Base-by-base conservation (phyloP, 2,113 vertebrate genomes). In the Murina feae region DNA sequence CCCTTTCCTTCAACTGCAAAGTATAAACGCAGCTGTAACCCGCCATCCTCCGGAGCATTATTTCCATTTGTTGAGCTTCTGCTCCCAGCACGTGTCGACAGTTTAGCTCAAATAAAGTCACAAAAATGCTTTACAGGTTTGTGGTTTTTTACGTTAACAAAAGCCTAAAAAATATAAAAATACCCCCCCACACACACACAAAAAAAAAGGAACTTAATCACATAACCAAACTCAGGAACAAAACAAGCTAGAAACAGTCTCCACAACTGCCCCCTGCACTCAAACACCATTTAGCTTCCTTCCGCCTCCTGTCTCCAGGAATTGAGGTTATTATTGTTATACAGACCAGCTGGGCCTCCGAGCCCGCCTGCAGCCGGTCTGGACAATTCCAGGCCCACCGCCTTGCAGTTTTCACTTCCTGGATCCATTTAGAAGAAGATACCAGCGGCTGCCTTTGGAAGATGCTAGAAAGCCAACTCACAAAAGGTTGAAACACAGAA, bases 261-360 rank as follows among this genome's bases (percentile, higher is more conserved):
- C 66, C 51, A 44, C n/a, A 63, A 28, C 21, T 8, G 17, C 16
- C 18, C 35, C 53, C 53, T 35, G 49, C 23, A 37, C 75, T 39
- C 42, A 63, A 39, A n/a, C 4, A 55, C 44, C 44, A 14, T 51
- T 63, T 49, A 66, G n/a, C 20, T 21, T 55, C 44, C 25, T 30
- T 25, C 49, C 6, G 14, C 55, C 72, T 86, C 60, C 44, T 39
- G 14, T 58, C 51, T 9, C 49, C 37, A 17, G 42, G 60, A 80
- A 92, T 86, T 86, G 53, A 80, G 17, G 58, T 39, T 14, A 42
- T 82, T 28, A 72, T 66, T 55, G 79, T 92, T 68, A 96, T 76
- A 68, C 81, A 75, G 28, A 76, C 81, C 90, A 94, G 90, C 81
- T 82, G 74, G 76, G 87, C 80, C 51, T 53, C 5, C 35, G 89